A percentile compares a stretch with the other conserved stretches of the same genome.
phyloP scores from a whole-genome alignment of 2,797 vertebrate genomes.

The Channallabes apus region DNA sequence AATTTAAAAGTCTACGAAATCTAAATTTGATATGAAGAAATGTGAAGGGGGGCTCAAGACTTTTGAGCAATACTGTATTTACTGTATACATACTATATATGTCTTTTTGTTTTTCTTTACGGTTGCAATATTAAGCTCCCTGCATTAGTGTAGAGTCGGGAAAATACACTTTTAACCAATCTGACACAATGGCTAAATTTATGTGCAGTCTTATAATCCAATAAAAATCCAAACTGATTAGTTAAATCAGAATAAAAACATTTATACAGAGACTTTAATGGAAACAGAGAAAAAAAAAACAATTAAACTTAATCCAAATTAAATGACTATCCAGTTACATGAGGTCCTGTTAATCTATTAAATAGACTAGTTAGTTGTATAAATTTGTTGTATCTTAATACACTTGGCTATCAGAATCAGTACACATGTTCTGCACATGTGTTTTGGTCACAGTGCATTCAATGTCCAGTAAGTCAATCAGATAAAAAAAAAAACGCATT shows the following conservation, averaged over 20 bases:
- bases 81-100: too few relatives aligned
- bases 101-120: neutral
- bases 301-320: neutral
- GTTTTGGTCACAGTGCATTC: neutral
- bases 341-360: neutral
- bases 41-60: too few relatives aligned
- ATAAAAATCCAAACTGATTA: neutral
- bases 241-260: neutral
- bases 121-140: neutral
- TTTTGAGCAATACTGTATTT: too few relatives aligned
- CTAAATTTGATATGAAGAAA: too few relatives aligned
- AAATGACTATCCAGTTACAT: neutral
- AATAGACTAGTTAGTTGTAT: neutral
- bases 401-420: neutral
- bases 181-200: neutral
- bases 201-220: neutral
- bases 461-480: too few relatives aligned
- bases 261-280: neutral
- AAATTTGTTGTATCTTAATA: neutral
- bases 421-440: neutral
- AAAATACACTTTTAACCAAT: neutral
- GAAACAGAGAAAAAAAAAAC: neutral
- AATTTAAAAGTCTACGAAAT: too few relatives aligned
- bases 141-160: neutral
- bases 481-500: neutral